Evolutionary conservation across 2,888 invertebrate species (phyloP).

Genomic region (Hofmannophila pseudospretella): DNA sequence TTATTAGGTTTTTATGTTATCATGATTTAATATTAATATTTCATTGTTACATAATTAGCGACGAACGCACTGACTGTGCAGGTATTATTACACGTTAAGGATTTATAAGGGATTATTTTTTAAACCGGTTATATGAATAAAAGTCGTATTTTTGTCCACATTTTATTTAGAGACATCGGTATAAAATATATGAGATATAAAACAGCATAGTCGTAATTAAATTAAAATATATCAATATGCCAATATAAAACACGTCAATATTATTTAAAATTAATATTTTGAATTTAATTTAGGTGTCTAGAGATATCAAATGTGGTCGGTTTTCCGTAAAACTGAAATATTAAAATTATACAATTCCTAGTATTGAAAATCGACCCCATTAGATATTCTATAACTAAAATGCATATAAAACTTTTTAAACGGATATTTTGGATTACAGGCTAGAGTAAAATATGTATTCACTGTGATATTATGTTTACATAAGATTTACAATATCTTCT

Average conservation of each 20-base stretch:
- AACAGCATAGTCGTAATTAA: slow-evolving; percentile 73
- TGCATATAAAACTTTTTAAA: slow-evolving; percentile 11
- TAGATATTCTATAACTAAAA: slow-evolving; percentile 10
- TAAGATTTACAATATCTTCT: slow-evolving; percentile 1
- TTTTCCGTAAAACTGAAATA: slow-evolving; percentile 8
- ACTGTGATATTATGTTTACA: slow-evolving; percentile 42
- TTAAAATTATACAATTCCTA: slow-evolving; percentile 13
- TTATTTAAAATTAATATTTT: slow-evolving; percentile 21
- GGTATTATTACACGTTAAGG: no score
- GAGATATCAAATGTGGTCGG: slow-evolving; percentile 17
- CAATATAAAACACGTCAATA: slow-evolving; percentile 54
- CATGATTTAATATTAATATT: no score
- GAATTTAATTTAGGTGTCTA: slow-evolving; percentile 15
- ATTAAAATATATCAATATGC: slow-evolving; percentile 54
- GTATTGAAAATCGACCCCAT: slow-evolving; percentile 14
- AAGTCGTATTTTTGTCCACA: slow-evolving; percentile 46
- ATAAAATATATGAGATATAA: slow-evolving; percentile 78
- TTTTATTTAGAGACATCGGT: slow-evolving; percentile 76
- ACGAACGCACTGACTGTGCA: no score
- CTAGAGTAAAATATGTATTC: slow-evolving; percentile 31
- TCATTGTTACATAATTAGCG: no score
- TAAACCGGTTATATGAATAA: no score
- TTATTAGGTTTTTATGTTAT: no score
- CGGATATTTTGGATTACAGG: neutral
- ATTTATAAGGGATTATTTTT: no score